Base-by-base conservation (phyloP, 1,140 invertebrate genomes). In the Calosoma granatense region DNA sequence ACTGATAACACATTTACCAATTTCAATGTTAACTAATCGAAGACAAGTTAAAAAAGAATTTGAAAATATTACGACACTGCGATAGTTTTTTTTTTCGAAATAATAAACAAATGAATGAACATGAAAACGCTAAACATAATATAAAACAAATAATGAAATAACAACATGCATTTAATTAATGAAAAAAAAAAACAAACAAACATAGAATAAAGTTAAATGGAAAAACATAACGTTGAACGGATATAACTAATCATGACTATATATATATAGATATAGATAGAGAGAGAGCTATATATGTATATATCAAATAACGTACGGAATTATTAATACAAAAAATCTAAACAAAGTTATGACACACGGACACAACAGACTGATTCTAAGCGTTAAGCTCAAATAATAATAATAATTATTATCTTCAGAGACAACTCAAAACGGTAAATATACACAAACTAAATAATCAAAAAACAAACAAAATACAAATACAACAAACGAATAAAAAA, bases 381-480 rank as follows among this genome's bases (percentile, higher is more conserved):
- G 47, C 61, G 64, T 59, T 58, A 63, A 59, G 61, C 63, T 59
- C 58, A 60, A 65, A n/a, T n/a, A n/a, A n/a, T n/a, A n/a, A n/a
- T n/a, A n/a, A n/a, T n/a, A n/a, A n/a, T n/a, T n/a, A n/a, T n/a
- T n/a, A n/a, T n/a, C n/a, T n/a, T n/a, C n/a, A n/a, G n/a, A n/a
- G n/a, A n/a, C n/a, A n/a, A n/a, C n/a, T n/a, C n/a, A n/a, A n/a
- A n/a, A n/a, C n/a, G n/a, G n/a, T n/a, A n/a, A n/a, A 59, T 47
- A 17, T 47, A 11, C 17, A 11, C 17, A 47, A 17, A 47, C 4
- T 47, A 12, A 12, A 12, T 11, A 12, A 54, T 57, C 63, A 62
- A 58, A 60, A 59, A 57, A 65, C 59, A 65, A 60, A 61, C 61
- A 59, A 62, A 57, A 68, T 63, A 59, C 30, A 64, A 56, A 55